Base-by-base conservation (phyloP, 2,113 vertebrate genomes). In the Epinephelus fuscoguttatus region DNA sequence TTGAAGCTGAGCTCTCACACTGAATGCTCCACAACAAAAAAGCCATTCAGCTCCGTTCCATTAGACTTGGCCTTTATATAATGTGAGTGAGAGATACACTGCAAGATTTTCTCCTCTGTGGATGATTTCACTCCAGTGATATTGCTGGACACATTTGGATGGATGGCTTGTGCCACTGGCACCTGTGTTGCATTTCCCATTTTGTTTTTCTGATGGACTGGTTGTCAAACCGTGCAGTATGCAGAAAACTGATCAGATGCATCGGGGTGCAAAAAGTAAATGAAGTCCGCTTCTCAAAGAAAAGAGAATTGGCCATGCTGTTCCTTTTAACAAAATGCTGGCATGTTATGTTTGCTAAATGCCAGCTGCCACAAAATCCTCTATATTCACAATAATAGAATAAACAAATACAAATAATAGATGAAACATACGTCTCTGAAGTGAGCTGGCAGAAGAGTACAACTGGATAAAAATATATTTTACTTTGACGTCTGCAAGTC, bases 61-160 rank as follows among this genome's bases (percentile, higher is more conserved):
- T 63, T 60, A 50, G 21, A 53, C 61, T 61, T 56, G 67, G 53
- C 64, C 10, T 69, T 12, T 5, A 19, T n/a, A 19, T 27, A 23
- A 64, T 13, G 18, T 66, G 61, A 59, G 14, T 15, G 53, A 77
- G 53, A 60, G 55, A 37, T 30, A 30, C 50, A 53, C 56, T 30
- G 60, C 70, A 18, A 73, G 53, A 42, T 78, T 59, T 67, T 21
- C 60, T 66, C 42, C 56, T 40, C 9, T 33, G 40, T 55, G 53
- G 57, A 50, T 59, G 45, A 47, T 74, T 78, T 52, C 74, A 81
- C 56, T 62, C 14, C 17, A 30, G 40, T 61, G 45, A 73, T 56
- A 81, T 76, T 52, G 21, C 37, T 47, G 42, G 18, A 59, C 45
- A 74, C 47, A 42, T 85, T 76, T 63, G 19, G 25, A 84, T 40